Evolutionary conservation across 1,140 invertebrate genomes (phyloP).

Genomic region (Atopsyche davidsoni): DNA sequence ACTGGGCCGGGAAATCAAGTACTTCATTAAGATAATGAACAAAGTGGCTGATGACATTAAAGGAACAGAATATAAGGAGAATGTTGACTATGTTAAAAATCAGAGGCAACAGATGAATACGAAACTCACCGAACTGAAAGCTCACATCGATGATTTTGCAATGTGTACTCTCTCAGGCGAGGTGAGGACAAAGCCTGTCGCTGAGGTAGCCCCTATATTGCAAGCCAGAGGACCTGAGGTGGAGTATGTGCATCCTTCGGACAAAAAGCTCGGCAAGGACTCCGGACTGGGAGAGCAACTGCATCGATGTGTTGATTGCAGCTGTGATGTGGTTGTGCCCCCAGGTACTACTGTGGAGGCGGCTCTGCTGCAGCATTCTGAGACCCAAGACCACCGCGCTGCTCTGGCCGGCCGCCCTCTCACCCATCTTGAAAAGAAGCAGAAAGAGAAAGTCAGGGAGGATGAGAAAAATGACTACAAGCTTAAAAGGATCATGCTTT

Average conservation of each 20-base stretch:
- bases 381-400: slow-evolving; percentile 13
- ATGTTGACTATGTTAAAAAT: slow-evolving; percentile 11
- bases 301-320: slow-evolving; percentile 15
- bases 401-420: slow-evolving; percentile 8
- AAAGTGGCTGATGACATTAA: slow-evolving; percentile 16
- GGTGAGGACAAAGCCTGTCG: not conserved
- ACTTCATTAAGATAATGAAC: slow-evolving; percentile 19
- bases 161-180: slow-evolving; percentile 14
- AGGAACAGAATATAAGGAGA: slow-evolving; percentile 12
- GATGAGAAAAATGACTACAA: not conserved
- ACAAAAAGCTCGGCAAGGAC: not conserved
- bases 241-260: not conserved
- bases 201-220: not conserved
- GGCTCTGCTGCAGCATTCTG: slow-evolving; percentile 13
- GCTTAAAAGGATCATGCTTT: slow-evolving; percentile 12
- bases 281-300: not conserved
- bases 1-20: slow-evolving; percentile 17
- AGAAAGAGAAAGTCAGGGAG: not conserved
- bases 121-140: slow-evolving; percentile 9
- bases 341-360: slow-evolving; percentile 5
- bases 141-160: slow-evolving; percentile 15
- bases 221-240: not conserved
- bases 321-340: slow-evolving; percentile 4
- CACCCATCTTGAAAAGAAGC: slow-evolving; percentile 5
- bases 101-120: slow-evolving; percentile 9